These are phyloP conservation scores for Meiosimyza decipiens DNA, from an alignment of 2,888 invertebrate genomes.

Conservation along the genomic window DNA sequence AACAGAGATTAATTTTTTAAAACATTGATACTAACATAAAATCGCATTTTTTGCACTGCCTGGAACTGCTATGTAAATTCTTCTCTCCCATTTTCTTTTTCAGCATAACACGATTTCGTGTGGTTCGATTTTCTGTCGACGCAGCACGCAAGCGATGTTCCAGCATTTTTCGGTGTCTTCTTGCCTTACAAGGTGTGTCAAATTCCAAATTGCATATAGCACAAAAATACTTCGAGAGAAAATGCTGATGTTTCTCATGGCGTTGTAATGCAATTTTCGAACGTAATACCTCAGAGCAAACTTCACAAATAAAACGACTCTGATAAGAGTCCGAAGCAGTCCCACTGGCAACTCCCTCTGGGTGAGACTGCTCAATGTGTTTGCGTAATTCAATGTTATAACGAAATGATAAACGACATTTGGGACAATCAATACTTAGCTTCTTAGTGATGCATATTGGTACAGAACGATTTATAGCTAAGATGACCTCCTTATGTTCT, in stretches of 20 bases:
- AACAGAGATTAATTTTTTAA: background rate
- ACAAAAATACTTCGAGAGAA: conserved; percentile 74
- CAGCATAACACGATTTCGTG: background rate
- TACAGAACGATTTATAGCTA: conserved; percentile 82
- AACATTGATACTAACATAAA: conserved; percentile 43
- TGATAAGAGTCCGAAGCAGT: conserved; percentile 76
- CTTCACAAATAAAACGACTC: conserved; percentile 72
- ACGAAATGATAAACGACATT: conserved; percentile 77
- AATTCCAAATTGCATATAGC: conserved; percentile 76
- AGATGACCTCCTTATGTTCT: conserved; percentile 78
- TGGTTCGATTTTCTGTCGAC: conserved; percentile 60
- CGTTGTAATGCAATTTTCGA: conserved; percentile 76
- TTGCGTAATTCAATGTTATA: conserved; percentile 79
- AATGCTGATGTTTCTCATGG: conserved; percentile 74
- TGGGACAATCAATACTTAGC: conserved; percentile 72
- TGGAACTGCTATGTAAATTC: background rate
- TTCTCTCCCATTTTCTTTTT: conserved; percentile 11
- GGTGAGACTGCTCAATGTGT: conserved; percentile 68
- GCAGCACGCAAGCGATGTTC: conserved; percentile 74
- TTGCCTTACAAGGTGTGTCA: conserved; percentile 71
- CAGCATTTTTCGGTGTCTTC: conserved; percentile 74
- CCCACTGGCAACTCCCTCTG: conserved; percentile 69
- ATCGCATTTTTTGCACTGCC: conserved; percentile 39
- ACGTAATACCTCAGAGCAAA: conserved; percentile 72
- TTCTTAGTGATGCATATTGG: conserved; percentile 81